A percentile compares a stretch with the other conserved stretches of the same genome.
These are phyloP conservation scores for Pempheris klunzingeri DNA, from an alignment of 2,797 vertebrate genomes.

Conservation along the genomic window DNA sequence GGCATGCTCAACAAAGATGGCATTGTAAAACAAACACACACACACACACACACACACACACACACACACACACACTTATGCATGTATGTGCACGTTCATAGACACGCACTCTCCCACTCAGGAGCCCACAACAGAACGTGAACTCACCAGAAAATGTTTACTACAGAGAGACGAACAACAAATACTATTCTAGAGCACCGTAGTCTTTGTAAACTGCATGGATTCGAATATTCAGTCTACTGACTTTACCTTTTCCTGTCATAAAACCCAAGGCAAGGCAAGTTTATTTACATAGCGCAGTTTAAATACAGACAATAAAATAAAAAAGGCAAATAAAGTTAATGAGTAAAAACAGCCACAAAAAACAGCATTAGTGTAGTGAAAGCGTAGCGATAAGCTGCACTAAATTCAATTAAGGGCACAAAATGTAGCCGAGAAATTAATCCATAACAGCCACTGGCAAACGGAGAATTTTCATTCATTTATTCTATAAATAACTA, in stretches of 20 bases:
- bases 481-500: slow-evolving; percentile 1
- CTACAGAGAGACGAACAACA: slow-evolving; percentile 27
- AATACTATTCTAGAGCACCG: not conserved
- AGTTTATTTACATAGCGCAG: slow-evolving; percentile 13
- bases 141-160: slow-evolving; percentile 28
- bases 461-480: not conserved
- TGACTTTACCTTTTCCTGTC: slow-evolving; percentile 23
- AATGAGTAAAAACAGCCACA: not conserved
- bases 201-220: not conserved
- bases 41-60: not conserved
- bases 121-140: slow-evolving; percentile 33
- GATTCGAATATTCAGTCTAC: slow-evolving; percentile 16
- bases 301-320: slow-evolving; percentile 6
- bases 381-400: not conserved
- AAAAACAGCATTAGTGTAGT: not conserved
- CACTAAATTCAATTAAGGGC: not conserved
- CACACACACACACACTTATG: slow-evolving; percentile 3
- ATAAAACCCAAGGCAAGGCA: slow-evolving; percentile 5
- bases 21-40: slow-evolving; percentile 67
- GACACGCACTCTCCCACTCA: slow-evolving; percentile 42
- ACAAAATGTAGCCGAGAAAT: not conserved
- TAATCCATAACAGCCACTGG: not conserved
- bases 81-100: slow-evolving; percentile 41
- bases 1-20: slow-evolving; percentile 73
- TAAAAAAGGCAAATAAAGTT: not conserved